Base-by-base conservation (phyloP, 2,797 vertebrate genomes). In the Pseudochromis fuscus region DNA sequence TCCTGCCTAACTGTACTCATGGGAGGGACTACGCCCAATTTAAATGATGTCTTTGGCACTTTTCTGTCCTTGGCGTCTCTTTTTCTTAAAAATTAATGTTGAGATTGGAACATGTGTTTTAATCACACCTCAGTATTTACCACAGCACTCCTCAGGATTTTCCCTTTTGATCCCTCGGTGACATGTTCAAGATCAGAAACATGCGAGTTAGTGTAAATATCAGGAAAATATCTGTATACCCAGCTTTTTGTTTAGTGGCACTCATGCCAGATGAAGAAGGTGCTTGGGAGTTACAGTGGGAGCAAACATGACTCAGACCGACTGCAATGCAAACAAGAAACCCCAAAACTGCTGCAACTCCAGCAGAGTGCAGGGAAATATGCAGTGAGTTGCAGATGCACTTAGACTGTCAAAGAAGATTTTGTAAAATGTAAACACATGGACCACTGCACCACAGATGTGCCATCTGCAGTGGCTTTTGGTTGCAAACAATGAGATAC, bases 121-220 rank as follows among this genome's bases (percentile, higher is more conserved):
- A 69, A 75, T 72, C 75, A 53, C 72, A 77, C 67, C 73, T 77
- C 23, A 66, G 28, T 51, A 75, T 86, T 87, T 68, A 79, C 61
- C 48, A 58, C 52, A 27, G n/a, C 18, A 31, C 21, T 27, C 21
- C 24, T 44, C 46, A n/a, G n/a, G n/a, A n/a, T n/a, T n/a, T n/a
- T n/a, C n/a, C n/a, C n/a, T 51, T 62, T 21, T 51, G 4, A 62
- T 55, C 8, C 10, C 1, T 35, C 7, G 23, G 23, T 21, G 28
- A 50, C 31, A 16, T 55, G 24, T 46, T 58, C 52, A 35, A 21
- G 19, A 49, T 23, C 19, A 60, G 18, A 31, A 25, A 28, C 25
- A n/a, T 16, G 16, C 1, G 11, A 25, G 9, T 37, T 7, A 60
- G n/a, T 31, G 13, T 50, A 21, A 45, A 31, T 35, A 21, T 45